Base-by-base conservation (phyloP, 2,888 invertebrate genomes). In the Cyaniris semiargus region DNA sequence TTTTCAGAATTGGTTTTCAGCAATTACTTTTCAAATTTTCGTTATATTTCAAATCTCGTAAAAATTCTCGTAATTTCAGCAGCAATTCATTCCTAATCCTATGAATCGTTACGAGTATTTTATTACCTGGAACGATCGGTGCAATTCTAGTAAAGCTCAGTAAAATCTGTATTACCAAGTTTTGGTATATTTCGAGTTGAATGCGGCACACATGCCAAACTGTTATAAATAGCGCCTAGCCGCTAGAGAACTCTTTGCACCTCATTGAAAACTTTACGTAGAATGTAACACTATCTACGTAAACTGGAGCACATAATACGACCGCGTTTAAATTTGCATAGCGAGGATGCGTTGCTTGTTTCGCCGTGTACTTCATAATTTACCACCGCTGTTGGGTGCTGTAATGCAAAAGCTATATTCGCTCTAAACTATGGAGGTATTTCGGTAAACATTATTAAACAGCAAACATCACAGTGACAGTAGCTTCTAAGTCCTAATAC, bases 231-330 rank as follows among this genome's bases (percentile, higher is more conserved):
- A 81, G 75, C 72, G 53, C 53, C 53, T 75, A 38, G 70, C 79
- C 75, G 71, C 77, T 78, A 78, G 71, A 80, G 78, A 80, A 79
- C 80, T 79, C 78, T 80, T 79, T 79, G 79, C 80, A 77, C 80
- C 80, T 79, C 79, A 81, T 81, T 80, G 78, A 80, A 80, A 80
- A 76, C 78, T 78, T 76, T 70, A 76, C 79, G 77, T 21, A 70
- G 80, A 78, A 79, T 80, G 79, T 80, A 79, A 79, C 79, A 76
- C 71, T 76, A 71, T 58, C 76, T 71, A 71, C 18, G 79, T 78
- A 81, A 78, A 78, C 78, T 80, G 56, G 78, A 66, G 76, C 78
- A 78, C 76, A 78, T 80, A 72, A 78, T 80, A 72, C 71, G 76
- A 56, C 66, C 78, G 78, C 78, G 70, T 76, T 76, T 70, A 76